Evolutionary conservation across 2,113 vertebrate species (phyloP), one percentile per base, ranked within the genome.

Genomic region (Cricetomys ansorgei): DNA sequence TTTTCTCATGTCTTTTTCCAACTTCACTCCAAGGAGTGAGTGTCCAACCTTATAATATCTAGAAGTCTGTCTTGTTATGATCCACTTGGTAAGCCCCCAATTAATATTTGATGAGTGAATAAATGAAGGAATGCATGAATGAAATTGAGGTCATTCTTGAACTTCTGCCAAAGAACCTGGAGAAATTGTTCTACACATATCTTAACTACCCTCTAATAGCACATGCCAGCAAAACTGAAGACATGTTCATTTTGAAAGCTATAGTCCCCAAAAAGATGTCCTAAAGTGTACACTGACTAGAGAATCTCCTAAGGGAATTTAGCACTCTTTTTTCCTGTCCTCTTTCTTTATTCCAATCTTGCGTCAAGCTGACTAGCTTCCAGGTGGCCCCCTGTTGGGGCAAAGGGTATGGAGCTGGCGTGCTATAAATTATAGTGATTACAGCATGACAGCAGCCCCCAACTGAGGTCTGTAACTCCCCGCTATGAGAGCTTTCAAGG

Each of bases 401-500:
- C 94, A 81, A 57, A 94, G 85, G 70, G 65, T 73, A 83, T 40
- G 37, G 59, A 94, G 62, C 53, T n/a, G 59, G 43, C 67, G 7
- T 90, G 95, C 96, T 16, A 34, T 90, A 65, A 62, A 40, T 0
- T n/a, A 86, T 48, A 93, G 62, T 88, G 13, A 21, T 93, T 88
- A 94, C 29, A 65, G 40, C 72, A 48, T 85, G 85, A 86, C 97
- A 87, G 73, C 91, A 50, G 16, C 85, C 84, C n/a, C 72, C 76
- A 84, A 43, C 81, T 88, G 94, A 94, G 93, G 73, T 65, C 88
- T 83, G 69, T 83, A 96, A 83, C 96, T 92, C 88, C 43, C n/a
- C 87, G 94, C 92, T 86, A 62, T 17, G 80, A 96, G 80, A 76
- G 53, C 55, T 77, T 96, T 96, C 93, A 97, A 97, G 93, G 94